Base-by-base conservation (phyloP, 2,888 invertebrate genomes). In the Limnephilus lunatus region DNA sequence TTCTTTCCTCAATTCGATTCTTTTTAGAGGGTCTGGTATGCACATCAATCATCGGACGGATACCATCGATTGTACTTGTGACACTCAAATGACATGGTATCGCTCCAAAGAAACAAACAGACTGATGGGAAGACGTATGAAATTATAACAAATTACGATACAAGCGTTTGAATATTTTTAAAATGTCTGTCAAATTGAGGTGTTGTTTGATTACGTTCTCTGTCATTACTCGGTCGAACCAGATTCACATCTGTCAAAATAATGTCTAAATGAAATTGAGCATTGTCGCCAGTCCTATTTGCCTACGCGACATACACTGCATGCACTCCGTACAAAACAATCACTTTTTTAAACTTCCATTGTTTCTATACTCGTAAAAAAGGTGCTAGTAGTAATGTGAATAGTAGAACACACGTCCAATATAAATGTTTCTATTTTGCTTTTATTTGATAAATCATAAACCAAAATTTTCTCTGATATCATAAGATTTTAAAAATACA, bases 221-320 rank as follows among this genome's bases (percentile, higher is more conserved):
- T 48, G 87, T 91, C 87, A 91, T 91, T 89, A 86, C 81, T 31
- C 81, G 81, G 91, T 30, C 48, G 19, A 81, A 81, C 80, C 81
- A 85, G 91, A 91, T 91, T 91, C 91, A 44, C 91, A 87, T 48
- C 91, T 91, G 91, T 91, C 91, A 91, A 91, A 91, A 91, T 91
- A 91, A 44, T 12, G 30, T 91, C 31, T 39, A 91, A 91, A 39
- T 89, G 89, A 35, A 81, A 89, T 81, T 89, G 89, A 89, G 89
- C 39, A 89, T 89, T 89, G 89, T 81, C 39, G 30, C 39, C 1
- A n/a, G 89, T 81, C 25, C 35, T 25, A 39, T 15, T 15, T 88
- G 1, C 4, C 48, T 53, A 48, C 4, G 9, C 7, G 1, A 39
- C 89, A 39, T 25, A 68, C 68, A 25, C 68, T 68, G 9, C 9